Evolutionary conservation across 1,140 invertebrate genomes (phyloP), one percentile per base, ranked within the genome.

Genomic region (Dysdera silvatica): DNA sequence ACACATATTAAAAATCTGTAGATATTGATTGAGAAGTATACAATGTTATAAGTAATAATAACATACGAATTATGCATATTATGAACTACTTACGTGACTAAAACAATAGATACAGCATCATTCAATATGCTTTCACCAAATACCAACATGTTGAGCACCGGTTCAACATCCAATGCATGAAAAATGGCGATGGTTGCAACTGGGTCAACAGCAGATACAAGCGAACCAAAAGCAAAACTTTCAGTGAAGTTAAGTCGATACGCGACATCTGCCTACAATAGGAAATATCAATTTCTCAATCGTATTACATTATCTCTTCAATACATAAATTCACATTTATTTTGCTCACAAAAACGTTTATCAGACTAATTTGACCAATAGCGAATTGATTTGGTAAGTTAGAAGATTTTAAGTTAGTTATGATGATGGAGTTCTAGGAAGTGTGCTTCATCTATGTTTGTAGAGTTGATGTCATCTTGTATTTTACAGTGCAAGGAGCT

Each of bases 101-200:
- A 77, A 2, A 98, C 95, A 80, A 99, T 98, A 16, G 95, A 88
- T 58, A 99, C 94, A 16, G 95, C 95, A 83, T 99, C 95, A 77
- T 99, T 98, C 0, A 98, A 77, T 70, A 98, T 95, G 72, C 91
- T 95, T 76, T 98, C 96, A 29, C 95, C 95, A 82, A 98, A 97
- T 0, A 98, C 94, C 77, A 98, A 87, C 93, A 98, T 98, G 78
- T 98, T 97, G 0, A 98, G 79, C 5, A 98, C 86, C 18, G 92
- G 93, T 78, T 95, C 91, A 1, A 96, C 87, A 77, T 98, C 88
- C 2, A 98, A 77, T 10, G 95, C 93, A 79, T 98, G 91, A 74
- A 99, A 99, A 69, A 99, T 99, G 3, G 96, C 95, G 40, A 99
- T 85, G 0, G 93, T 97, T 14, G 95, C 95, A 7, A 99, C 95